Percentiles rank a stretch among this genome's conserved stretches.
Conservation (phyloP, 2,888 invertebrate genomes). For the Drosophila formosana region DNA sequence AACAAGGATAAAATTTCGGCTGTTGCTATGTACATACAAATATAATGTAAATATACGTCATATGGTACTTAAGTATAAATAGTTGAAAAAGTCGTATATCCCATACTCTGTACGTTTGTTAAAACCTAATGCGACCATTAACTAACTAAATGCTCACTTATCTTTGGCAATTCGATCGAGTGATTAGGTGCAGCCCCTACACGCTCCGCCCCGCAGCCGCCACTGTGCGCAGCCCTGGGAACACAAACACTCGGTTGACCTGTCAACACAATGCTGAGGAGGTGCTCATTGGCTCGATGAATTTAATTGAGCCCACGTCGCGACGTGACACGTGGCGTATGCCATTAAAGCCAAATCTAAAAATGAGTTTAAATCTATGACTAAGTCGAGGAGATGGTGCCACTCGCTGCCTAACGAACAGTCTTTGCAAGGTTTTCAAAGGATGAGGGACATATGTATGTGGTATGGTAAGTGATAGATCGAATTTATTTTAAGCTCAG, state of each 20-base stretch:
- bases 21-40: not conserved
- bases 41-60: not conserved
- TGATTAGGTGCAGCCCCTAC: not conserved
- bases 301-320: conserved; percentile 46
- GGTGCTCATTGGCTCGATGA: conserved; percentile 38
- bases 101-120: not conserved
- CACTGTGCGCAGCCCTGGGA: conserved; percentile 58
- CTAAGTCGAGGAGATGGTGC: conserved; percentile 3
- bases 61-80: not conserved
- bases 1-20: not conserved
- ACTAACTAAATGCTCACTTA: conserved; percentile 2
- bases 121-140: not conserved
- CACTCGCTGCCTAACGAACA: conserved; percentile 85
- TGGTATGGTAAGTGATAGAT: not conserved
- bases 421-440: conserved; percentile 82
- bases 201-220: conserved; percentile 30
- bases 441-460: not conserved
- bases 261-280: conserved; percentile 43
- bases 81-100: not conserved
- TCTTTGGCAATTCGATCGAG: not conserved
- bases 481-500: not conserved
- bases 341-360: conserved; percentile 11
- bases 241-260: conserved; percentile 50
- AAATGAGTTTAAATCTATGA: conserved; percentile 19
- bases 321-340: conserved; percentile 20